These are phyloP conservation scores for Papilio helenus DNA, from an alignment of 1,140 invertebrate genomes.

Conservation along the genomic window DNA sequence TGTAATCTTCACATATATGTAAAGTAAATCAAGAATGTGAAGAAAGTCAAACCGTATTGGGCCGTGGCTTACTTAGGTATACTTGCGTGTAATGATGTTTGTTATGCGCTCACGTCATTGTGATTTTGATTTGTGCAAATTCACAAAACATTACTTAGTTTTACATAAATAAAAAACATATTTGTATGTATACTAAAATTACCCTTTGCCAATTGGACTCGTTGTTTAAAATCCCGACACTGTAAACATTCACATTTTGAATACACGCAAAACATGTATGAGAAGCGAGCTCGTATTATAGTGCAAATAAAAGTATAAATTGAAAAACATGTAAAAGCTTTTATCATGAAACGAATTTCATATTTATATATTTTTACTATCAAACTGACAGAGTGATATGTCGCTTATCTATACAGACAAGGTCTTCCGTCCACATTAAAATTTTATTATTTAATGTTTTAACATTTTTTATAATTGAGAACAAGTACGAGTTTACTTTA, in stretches of 20 bases:
- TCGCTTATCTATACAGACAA: background rate
- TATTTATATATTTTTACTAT: constrained; percentile 19
- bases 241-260: background rate
- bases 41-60: no score
- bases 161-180: background rate
- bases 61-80: no score
- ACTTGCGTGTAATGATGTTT: no score
- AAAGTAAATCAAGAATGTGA: no score
- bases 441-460: background rate
- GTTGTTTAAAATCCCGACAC: background rate
- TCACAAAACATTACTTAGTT: no score
- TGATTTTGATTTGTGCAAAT: no score
- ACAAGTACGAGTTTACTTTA: no score
- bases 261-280: constrained; percentile 5
- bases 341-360: constrained; percentile 6
- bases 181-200: background rate
- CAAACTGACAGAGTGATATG: constrained; percentile 6
- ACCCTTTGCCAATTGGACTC: background rate
- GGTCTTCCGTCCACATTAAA: background rate
- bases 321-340: constrained; percentile 22
- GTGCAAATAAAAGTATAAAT: constrained; percentile 8
- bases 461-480: background rate
- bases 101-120: no score
- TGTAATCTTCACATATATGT: background rate
- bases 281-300: background rate